Percentiles rank a stretch among this genome's conserved stretches.
These are phyloP conservation scores for Squalus acanthias DNA, from an alignment of 2,797 vertebrate genomes.

Conservation along the genomic window DNA sequence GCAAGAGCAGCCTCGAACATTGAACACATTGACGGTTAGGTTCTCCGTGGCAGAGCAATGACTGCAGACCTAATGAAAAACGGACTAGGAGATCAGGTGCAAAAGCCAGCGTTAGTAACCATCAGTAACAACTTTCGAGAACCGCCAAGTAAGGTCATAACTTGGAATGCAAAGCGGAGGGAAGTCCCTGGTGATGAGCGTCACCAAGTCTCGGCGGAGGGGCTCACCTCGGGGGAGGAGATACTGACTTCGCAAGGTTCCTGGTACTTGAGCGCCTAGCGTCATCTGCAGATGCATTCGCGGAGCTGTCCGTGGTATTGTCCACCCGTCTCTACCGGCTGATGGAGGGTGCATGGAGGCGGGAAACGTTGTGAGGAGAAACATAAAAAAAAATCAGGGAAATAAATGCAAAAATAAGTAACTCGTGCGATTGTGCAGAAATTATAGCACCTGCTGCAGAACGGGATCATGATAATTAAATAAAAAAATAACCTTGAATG, in stretches of 20 bases:
- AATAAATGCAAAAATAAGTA: conserved; percentile 36
- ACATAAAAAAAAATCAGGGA: conserved; percentile 30
- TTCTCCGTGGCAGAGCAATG: neutral
- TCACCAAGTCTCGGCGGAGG: neutral
- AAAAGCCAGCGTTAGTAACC: conserved; percentile 25
- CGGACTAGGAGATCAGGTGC: neutral
- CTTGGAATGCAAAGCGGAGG: neutral
- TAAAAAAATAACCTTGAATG: conserved; percentile 9
- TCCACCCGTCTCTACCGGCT: conserved; percentile 37
- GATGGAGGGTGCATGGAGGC: conserved; percentile 25
- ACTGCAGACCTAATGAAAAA: neutral
- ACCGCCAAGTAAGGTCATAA: conserved; percentile 11
- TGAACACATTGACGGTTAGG: conserved; percentile 3
- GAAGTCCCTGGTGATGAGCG: neutral
- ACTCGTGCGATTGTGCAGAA: conserved; percentile 31
- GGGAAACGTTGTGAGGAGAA: conserved; percentile 30
- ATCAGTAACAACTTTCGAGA: conserved; percentile 26
- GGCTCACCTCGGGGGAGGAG: conserved; percentile 32
- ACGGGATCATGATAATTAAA: conserved; percentile 14
- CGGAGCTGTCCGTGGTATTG: conserved; percentile 33
- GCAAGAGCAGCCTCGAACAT: conserved; percentile 1
- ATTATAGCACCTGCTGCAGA: conserved; percentile 4
- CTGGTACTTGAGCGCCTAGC: conserved; percentile 23
- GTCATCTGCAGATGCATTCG: conserved; percentile 33
- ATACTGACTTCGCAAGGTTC: conserved; percentile 35